phyloP scores from a whole-genome alignment of 2,797 vertebrate genomes.

The Peromyscus eremicus region DNA sequence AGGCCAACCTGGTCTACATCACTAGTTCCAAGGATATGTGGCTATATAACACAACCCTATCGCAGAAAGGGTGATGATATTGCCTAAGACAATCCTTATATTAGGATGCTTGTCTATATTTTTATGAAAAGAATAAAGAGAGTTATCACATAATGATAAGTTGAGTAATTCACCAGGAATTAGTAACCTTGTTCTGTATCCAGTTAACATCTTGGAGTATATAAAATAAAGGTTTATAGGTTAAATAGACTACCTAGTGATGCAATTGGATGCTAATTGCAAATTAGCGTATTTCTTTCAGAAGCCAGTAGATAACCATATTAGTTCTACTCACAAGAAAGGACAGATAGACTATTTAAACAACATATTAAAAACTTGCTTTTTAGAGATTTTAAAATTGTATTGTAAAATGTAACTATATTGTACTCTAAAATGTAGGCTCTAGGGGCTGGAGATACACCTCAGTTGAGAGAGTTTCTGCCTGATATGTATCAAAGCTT shows the following conservation, averaged over 20 bases:
- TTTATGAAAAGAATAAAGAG: not conserved
- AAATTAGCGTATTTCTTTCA: conserved; percentile 40
- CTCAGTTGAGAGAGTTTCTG: not conserved
- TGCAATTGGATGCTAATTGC: not conserved
- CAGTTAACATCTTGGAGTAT: conserved; percentile 35
- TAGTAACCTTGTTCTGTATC: conserved; percentile 34
- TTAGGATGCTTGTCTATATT: not conserved
- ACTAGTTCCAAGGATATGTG: not conserved
- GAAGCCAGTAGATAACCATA: not conserved
- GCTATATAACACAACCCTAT: not conserved
- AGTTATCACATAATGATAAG: not conserved
- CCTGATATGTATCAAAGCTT: not conserved
- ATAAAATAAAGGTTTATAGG: conserved; percentile 30
- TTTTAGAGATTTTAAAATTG: too few relatives aligned
- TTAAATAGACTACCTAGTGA: not conserved
- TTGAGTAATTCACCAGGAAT: conserved; percentile 17
- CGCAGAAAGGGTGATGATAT: not conserved
- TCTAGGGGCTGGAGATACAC: not conserved
- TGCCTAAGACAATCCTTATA: not conserved
- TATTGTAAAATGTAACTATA: too few relatives aligned
- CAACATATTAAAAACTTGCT: not conserved
- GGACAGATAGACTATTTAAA: conserved; percentile 33
- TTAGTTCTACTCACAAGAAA: not conserved
- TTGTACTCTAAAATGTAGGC: not conserved
- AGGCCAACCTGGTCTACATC: not conserved